These are phyloP conservation scores for Synergus itoensis DNA, from an alignment of 2,888 invertebrate genomes.

Conservation along the genomic window DNA sequence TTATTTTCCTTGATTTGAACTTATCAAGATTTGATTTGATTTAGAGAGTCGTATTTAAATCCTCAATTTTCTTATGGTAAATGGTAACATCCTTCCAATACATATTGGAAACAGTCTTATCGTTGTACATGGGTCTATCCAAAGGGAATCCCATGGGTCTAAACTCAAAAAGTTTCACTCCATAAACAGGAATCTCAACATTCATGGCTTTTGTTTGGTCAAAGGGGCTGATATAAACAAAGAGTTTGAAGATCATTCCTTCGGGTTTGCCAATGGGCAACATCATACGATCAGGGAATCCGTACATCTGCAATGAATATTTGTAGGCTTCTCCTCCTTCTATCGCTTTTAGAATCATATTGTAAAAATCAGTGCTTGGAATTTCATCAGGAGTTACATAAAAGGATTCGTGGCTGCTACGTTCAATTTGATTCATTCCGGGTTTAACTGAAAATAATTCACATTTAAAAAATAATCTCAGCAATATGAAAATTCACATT, in stretches of 20 bases:
- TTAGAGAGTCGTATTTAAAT: constrained; percentile 46
- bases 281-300: constrained; percentile 82
- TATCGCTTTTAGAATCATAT: constrained; percentile 78
- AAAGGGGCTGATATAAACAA: constrained; percentile 81
- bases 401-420: constrained; percentile 65
- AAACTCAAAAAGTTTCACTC: constrained; percentile 68
- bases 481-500: not conserved
- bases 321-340: constrained; percentile 78
- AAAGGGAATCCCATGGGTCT: constrained; percentile 80
- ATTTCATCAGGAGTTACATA: constrained; percentile 69
- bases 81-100: constrained; percentile 65
- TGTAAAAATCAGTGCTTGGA: constrained; percentile 72
- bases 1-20: not conserved
- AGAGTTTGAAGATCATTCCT: constrained; percentile 82
- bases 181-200: constrained; percentile 69
- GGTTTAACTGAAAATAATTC: constrained; percentile 64
- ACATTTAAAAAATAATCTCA: not conserved
- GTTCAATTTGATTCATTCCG: constrained; percentile 75
- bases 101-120: constrained; percentile 64
- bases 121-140: constrained; percentile 78
- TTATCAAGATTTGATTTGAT: not conserved
- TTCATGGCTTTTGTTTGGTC: constrained; percentile 72
- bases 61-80: constrained; percentile 57
- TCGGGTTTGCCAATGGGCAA: constrained; percentile 83
- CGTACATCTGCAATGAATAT: constrained; percentile 79